Conservation (phyloP, 1,140 invertebrate species). For the Dreissena polymorpha region DNA sequence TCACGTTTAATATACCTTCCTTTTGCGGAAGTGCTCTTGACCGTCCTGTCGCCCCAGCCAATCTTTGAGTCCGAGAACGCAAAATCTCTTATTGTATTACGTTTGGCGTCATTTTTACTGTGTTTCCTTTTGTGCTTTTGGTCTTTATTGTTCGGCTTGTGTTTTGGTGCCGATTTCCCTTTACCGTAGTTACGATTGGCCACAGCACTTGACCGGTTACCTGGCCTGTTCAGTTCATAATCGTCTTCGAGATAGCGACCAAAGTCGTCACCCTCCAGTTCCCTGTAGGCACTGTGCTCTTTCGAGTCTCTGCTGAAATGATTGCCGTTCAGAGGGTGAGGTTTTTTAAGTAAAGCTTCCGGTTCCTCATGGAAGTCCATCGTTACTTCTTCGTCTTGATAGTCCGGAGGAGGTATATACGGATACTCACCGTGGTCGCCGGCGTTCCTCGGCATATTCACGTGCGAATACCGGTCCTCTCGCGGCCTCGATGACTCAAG, state of each 20-base stretch:
- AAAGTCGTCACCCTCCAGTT: slow-evolving; percentile 44
- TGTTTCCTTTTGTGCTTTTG: slow-evolving; percentile 11
- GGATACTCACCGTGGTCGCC: slow-evolving; percentile 4
- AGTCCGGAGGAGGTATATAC: slow-evolving; percentile 52
- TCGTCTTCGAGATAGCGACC: slow-evolving; percentile 50
- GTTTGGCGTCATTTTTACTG: slow-evolving; percentile 5
- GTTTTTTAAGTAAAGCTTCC: not conserved
- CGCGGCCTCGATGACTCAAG: not conserved
- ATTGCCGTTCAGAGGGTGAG: not conserved
- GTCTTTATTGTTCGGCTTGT: slow-evolving; percentile 21
- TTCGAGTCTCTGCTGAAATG: not conserved
- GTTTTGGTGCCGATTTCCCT: not conserved
- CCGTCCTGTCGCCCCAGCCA: slow-evolving; percentile 52
- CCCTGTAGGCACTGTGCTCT: not conserved
- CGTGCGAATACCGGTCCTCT: not conserved
- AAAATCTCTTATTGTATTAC: slow-evolving; percentile 55
- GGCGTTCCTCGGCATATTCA: not conserved
- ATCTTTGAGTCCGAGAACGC: slow-evolving; percentile 53
- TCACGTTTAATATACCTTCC: slow-evolving; percentile 53
- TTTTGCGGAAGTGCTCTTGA: slow-evolving; percentile 51
- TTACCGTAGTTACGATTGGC: not conserved
- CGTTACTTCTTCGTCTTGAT: slow-evolving; percentile 49
- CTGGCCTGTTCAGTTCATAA: slow-evolving; percentile 40
- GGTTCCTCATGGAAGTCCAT: slow-evolving; percentile 39
- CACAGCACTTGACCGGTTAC: not conserved